Base-by-base conservation (phyloP, 2,888 invertebrate species). In the Metopia argyrocephala region DNA sequence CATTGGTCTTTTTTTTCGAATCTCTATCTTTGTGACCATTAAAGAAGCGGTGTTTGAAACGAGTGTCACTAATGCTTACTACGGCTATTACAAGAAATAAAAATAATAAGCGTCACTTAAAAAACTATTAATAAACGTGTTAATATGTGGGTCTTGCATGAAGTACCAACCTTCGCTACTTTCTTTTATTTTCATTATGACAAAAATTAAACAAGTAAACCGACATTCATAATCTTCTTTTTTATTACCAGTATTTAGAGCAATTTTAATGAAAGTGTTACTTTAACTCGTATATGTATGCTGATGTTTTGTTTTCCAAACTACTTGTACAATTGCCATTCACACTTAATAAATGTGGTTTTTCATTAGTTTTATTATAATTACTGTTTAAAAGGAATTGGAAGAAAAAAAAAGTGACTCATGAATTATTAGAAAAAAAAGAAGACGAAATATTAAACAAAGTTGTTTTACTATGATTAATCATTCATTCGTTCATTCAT, bases 391-490 rank as follows among this genome's bases (percentile, higher is more conserved):
- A 57, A 64, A 15, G 3, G 48, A 23, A 62, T 52, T 69, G 20
- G 54, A 23, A 20, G 7, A 15, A 38, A 38, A 38, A 15, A 38
- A 12, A 5, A 38, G 15, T 76, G 76, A 76, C 54, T 76, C 76
- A 76, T 70, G 20, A 50, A 23, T 59, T n/a, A 45, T 28, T 62
- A 54, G 61, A 56, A 69, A 48, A 57, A 59, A 27, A 7, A 45
- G 21, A 56, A n/a, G n/a, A n/a, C n/a, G n/a, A n/a, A n/a, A 64
- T 64, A 20, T 38, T 38, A 38, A 38, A 38, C 38, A 76, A 76
- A 76, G 50, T 57, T 76, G 50, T 76, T 76, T 69, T 76, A 0
- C 18, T 48, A 54, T 76, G 76, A 76, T 50, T 76, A 69, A 76
- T 69, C 45, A 28, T 38, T 38, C 27, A 52, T 65, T 57, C 48